A percentile compares a stretch with the other conserved stretches of the same genome.
Evolutionary conservation across 1,140 invertebrate genomes (phyloP).

Genomic region (silkworm (Bombyx mori)): DNA sequence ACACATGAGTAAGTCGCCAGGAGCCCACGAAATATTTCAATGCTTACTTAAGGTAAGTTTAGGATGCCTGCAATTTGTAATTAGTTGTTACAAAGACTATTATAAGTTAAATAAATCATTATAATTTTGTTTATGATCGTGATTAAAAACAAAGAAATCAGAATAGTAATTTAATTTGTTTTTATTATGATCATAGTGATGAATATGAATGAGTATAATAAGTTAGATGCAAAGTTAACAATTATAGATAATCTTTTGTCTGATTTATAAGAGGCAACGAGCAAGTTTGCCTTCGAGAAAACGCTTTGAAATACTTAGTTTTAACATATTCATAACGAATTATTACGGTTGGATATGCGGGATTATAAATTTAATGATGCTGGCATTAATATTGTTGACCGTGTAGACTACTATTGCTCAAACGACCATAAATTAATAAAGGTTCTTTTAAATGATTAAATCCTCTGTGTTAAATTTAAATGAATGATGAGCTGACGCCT

Average conservation of each 20-base stretch:
- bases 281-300: constrained; percentile 33
- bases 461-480: neutral
- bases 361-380: constrained; percentile 8
- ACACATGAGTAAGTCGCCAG: too few relatives aligned
- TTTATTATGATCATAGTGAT: too few relatives aligned
- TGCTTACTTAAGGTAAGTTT: too few relatives aligned
- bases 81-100: too few relatives aligned
- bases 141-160: too few relatives aligned
- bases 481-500: too few relatives aligned
- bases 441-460: neutral
- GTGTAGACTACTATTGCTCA: constrained; percentile 2
- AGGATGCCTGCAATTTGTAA: too few relatives aligned
- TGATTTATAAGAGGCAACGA: constrained; percentile 16
- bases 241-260: constrained; percentile 9
- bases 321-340: constrained; percentile 18
- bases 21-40: too few relatives aligned
- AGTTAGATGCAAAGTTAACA: constrained; percentile 9
- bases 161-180: too few relatives aligned
- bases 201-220: neutral
- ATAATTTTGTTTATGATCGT: too few relatives aligned
- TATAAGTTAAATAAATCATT: too few relatives aligned
- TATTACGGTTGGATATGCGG: constrained; percentile 7
- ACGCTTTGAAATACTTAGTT: constrained; percentile 22
- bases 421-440: constrained; percentile 5
- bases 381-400: constrained; percentile 8